These are phyloP conservation scores for Meloe dianella DNA, from an alignment of 2,888 invertebrate species.

Conservation along the genomic window DNA sequence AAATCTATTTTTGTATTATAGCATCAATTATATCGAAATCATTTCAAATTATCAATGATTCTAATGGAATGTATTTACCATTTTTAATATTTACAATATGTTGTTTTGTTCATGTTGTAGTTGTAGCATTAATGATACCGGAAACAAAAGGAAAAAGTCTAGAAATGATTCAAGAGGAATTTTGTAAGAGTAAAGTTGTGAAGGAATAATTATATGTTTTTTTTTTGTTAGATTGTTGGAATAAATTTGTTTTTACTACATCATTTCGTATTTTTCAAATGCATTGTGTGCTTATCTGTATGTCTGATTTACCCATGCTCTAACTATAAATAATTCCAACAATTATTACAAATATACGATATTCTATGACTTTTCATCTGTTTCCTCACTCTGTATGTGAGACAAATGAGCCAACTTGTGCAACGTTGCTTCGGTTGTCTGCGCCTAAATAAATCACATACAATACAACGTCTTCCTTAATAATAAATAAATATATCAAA, in stretches of 20 bases:
- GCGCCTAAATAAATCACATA: too few species aligned
- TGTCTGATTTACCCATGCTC: too few species aligned
- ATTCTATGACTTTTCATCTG: too few species aligned
- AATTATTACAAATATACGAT: too few species aligned
- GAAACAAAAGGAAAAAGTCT: slow-evolving; percentile 76
- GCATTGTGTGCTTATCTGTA: too few species aligned
- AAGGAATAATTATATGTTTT: not conserved
- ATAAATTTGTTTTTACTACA: not conserved
- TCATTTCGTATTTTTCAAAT: not conserved
- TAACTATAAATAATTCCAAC: too few species aligned
- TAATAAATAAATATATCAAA: too few species aligned
- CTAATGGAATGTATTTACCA: slow-evolving; percentile 67
- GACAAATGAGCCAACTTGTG: too few species aligned
- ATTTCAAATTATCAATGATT: slow-evolving; percentile 62
- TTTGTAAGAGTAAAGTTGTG: not conserved
- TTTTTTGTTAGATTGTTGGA: not conserved
- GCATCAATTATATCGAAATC: slow-evolving; percentile 61
- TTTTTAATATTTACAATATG: slow-evolving; percentile 70
- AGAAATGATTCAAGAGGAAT: slow-evolving; percentile 68
- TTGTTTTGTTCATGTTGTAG: slow-evolving; percentile 66
- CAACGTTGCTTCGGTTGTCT: too few species aligned
- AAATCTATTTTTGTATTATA: slow-evolving; percentile 61
- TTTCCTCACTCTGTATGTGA: too few species aligned
- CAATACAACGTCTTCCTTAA: too few species aligned
- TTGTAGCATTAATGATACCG: slow-evolving; percentile 66